A percentile compares a stretch with the other conserved stretches of the same genome.
These are phyloP conservation scores for Eriosoma lanigerum DNA, from an alignment of 1,140 invertebrate species.

Conservation along the genomic window DNA sequence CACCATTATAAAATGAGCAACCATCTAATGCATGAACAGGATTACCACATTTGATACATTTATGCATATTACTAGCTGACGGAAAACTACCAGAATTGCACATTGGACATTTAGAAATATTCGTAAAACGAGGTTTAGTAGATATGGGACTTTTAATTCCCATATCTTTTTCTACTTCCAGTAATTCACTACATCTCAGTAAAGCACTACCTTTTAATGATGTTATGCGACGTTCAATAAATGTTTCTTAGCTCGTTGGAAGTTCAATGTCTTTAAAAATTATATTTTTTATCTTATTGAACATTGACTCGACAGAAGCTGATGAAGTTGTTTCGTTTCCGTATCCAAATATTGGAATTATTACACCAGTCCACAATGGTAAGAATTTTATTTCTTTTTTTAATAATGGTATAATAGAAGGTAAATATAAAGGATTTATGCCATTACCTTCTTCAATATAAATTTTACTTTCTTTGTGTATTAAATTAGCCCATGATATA, in stretches of 20 bases:
- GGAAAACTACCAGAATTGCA: no score
- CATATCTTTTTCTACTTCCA: background rate
- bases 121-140: no score
- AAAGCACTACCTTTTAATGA: background rate
- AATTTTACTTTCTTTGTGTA: background rate
- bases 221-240: background rate
- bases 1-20: no score
- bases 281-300: background rate
- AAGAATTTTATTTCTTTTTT: background rate
- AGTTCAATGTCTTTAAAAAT: background rate
- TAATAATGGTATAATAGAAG: background rate
- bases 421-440: slow-evolving; percentile 14
- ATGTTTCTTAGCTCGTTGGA: background rate
- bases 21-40: no score
- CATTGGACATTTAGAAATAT: no score
- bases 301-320: background rate
- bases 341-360: slow-evolving; percentile 8
- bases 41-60: no score
- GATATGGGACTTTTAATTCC: no score
- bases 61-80: no score
- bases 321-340: background rate
- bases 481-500: background rate
- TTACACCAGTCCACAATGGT: background rate
- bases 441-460: background rate
- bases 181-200: no score